Evolutionary conservation across 2,113 vertebrate species (phyloP).

Genomic region (Plotosus lineatus): DNA sequence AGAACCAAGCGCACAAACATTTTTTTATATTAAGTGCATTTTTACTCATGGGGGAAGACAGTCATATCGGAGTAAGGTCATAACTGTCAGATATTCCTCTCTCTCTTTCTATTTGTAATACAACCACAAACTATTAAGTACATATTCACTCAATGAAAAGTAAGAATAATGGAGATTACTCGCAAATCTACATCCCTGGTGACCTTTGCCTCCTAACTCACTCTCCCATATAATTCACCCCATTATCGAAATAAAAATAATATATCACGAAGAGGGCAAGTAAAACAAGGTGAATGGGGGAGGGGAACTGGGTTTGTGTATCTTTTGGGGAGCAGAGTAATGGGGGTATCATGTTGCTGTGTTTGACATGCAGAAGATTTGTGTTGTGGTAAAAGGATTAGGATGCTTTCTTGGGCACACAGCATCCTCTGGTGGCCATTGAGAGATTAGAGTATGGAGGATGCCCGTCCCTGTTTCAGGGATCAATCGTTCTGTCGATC

Average conservation of each 20-base stretch:
- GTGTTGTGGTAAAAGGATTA: slow-evolving; percentile 24
- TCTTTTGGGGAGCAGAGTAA: no score
- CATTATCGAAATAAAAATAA: background rate
- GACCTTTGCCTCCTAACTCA: background rate
- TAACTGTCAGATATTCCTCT: background rate
- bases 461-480: slow-evolving; percentile 44
- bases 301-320: no score
- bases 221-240: background rate
- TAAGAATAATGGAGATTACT: background rate
- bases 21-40: background rate
- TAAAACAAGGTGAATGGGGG: slow-evolving; percentile 6
- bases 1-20: no score
- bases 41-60: background rate
- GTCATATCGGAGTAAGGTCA: background rate
- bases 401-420: slow-evolving; percentile 39
- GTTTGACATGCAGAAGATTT: slow-evolving; percentile 24
- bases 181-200: background rate
- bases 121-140: no score
- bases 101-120: no score
- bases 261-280: background rate
- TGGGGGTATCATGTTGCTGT: no score
- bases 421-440: slow-evolving; percentile 63
- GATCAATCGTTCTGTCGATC: no score
- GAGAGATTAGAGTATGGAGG: background rate
- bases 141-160: background rate